Evolutionary conservation across 2,113 vertebrate genomes (phyloP).

Genomic region (Tachycineta bicolor): DNA sequence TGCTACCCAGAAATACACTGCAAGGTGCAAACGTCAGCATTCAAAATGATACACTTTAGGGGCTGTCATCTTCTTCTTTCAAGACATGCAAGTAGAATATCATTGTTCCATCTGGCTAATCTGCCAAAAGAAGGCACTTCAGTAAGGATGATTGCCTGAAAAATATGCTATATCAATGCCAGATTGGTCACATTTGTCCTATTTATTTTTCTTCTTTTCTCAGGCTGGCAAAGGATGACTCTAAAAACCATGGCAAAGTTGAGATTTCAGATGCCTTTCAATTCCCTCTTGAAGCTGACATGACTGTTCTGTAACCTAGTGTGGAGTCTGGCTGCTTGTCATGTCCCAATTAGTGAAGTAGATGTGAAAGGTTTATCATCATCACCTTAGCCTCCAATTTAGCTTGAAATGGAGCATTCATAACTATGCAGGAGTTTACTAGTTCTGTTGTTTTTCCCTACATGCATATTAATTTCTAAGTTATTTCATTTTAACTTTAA

Average conservation of each 20-base stretch:
- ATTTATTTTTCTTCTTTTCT: not conserved
- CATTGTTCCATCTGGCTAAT: not conserved
- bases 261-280: not conserved
- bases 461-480: not conserved
- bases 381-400: not conserved
- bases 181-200: not conserved
- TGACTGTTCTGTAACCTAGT: not conserved
- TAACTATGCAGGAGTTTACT: not conserved
- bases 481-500: not conserved
- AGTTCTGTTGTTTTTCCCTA: not conserved
- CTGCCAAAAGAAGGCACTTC: not conserved
- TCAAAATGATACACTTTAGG: not conserved
- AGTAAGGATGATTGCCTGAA: not conserved
- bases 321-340: not conserved
- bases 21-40: not conserved
- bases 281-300: not conserved
- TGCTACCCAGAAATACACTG: not conserved
- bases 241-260: not conserved
- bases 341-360: constrained; percentile 3
- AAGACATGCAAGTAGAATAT: not conserved
- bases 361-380: not conserved
- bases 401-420: not conserved
- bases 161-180: not conserved
- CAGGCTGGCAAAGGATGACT: not conserved
- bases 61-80: not conserved